These are phyloP conservation scores for Drosophila tristis DNA, from an alignment of 1,140 invertebrate genomes.

Conservation along the genomic window DNA sequence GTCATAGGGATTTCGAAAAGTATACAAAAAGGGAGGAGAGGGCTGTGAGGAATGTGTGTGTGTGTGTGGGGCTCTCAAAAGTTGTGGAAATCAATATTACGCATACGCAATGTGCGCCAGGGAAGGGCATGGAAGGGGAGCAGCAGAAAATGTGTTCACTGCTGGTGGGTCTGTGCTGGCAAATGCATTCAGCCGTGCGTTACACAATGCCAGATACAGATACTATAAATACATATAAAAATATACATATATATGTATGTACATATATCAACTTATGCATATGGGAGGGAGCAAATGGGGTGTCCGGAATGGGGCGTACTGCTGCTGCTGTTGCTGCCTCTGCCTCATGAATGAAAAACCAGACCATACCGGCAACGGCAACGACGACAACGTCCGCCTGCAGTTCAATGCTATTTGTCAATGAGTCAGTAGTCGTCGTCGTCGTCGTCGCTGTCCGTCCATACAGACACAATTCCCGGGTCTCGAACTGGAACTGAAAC, in stretches of 20 bases:
- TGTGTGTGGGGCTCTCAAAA: background rate
- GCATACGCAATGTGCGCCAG: slow-evolving; percentile 37
- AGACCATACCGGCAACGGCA: slow-evolving; percentile 31
- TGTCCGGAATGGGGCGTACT: slow-evolving; percentile 25
- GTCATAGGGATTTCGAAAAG: slow-evolving; percentile 21
- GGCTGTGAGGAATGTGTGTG: background rate
- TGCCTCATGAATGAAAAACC: slow-evolving; percentile 49
- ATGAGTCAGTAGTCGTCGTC: slow-evolving; percentile 56
- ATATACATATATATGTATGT: slow-evolving; percentile 18
- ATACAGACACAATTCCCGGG: too few relatives aligned
- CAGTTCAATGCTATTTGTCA: slow-evolving; percentile 77
- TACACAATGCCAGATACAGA: slow-evolving; percentile 44
- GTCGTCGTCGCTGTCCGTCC: background rate
- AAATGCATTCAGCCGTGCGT: slow-evolving; percentile 55
- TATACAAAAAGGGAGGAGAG: background rate
- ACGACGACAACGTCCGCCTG: slow-evolving; percentile 47
- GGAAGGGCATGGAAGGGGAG: background rate
- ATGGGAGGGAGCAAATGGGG: slow-evolving; percentile 37
- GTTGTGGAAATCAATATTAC: slow-evolving; percentile 43
- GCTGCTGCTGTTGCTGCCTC: slow-evolving; percentile 22
- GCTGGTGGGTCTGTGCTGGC: slow-evolving; percentile 29
- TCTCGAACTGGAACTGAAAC: background rate
- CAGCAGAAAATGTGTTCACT: slow-evolving; percentile 4
- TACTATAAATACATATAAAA: slow-evolving; percentile 21
- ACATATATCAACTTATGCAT: slow-evolving; percentile 7